Evolutionary conservation across 2,113 vertebrate species (phyloP), one percentile per base, ranked within the genome.

Genomic region (Hirundichthys speculiger): DNA sequence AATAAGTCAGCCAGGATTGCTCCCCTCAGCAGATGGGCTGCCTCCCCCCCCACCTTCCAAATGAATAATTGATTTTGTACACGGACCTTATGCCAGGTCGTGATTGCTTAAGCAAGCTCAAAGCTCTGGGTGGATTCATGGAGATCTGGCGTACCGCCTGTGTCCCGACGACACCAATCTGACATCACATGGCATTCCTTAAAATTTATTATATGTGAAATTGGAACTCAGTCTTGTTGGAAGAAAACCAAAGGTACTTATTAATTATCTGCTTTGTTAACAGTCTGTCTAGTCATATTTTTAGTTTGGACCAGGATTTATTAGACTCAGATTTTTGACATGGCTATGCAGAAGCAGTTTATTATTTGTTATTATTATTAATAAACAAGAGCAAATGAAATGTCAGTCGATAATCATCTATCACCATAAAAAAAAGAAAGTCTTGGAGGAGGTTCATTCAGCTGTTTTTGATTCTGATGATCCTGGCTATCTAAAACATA

Each of bases 21-120:
- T 80, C 84, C 82, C 62, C 79, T 80, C 82, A 82, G 86, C 88
- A 90, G 83, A 90, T 88, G 86, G 83, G 52, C 77, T 39, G 64
- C 53, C 73, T 18, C 40, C 38, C 43, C n/a, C 52, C 69, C 73
- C 75, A 72, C 70, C 74, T 68, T 80, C 75, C 69, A 72, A 54
- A 79, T 86, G 77, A 85, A 88, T 90, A 83, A 88, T 83, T 83
- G 83, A 87, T 87, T 81, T 73, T 50, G 38, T 69, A 90, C 83
- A 83, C 5, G 75, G 75, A 81, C 86, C 85, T 83, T 81, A 71
- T 87, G 86, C 83, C 84, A 81, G 84, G 83, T 86, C 79, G 80
- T 80, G 83, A 88, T 87, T 86, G 79, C 80, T 83, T 69, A 84
- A 85, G 78, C 80, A 73, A 77, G 81, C 73, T 82, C 63, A 67